Percentiles rank a stretch among this genome's conserved stretches.
These are phyloP conservation scores for Naja naja DNA, from an alignment of 2,113 vertebrate species.

Conservation along the genomic window DNA sequence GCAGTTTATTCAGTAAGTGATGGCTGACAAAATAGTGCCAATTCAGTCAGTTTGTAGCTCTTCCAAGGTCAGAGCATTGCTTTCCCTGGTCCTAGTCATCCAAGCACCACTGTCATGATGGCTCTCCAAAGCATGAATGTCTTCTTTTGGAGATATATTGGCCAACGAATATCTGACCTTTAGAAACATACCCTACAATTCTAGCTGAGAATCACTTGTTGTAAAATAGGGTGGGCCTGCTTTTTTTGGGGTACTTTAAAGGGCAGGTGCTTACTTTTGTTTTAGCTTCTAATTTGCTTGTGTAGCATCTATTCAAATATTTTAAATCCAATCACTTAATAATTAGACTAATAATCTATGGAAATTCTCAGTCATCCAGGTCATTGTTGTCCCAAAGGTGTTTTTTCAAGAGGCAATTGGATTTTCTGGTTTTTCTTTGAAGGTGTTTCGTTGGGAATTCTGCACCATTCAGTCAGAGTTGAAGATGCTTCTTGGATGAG, in stretches of 20 bases:
- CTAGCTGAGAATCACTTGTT: neutral
- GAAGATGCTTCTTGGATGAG: too few species aligned
- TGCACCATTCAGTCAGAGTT: too few species aligned
- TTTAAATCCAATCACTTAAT: neutral
- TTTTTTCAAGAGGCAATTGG: too few species aligned
- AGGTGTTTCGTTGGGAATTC: too few species aligned
- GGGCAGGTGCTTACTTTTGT: neutral
- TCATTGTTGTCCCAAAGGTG: too few species aligned
- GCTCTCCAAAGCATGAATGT: neutral
- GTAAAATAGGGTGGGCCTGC: neutral
- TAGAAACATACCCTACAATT: neutral
- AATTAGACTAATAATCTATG: neutral
- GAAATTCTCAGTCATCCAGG: too few species aligned
- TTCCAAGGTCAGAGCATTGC: neutral
- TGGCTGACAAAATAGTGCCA: neutral
- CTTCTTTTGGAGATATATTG: neutral
- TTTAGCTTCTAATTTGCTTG: neutral
- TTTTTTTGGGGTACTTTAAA: neutral
- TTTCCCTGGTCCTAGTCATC: neutral
- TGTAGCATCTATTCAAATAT: neutral
- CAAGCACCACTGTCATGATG: neutral
- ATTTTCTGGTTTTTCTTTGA: too few species aligned
- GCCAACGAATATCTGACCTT: neutral
- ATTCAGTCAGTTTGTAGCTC: neutral
- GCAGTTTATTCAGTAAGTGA: neutral